Percentiles rank a stretch among this genome's conserved stretches.
These are phyloP conservation scores for Tapirus terrestris DNA, from an alignment of 2,113 vertebrate genomes.

Conservation along the genomic window DNA sequence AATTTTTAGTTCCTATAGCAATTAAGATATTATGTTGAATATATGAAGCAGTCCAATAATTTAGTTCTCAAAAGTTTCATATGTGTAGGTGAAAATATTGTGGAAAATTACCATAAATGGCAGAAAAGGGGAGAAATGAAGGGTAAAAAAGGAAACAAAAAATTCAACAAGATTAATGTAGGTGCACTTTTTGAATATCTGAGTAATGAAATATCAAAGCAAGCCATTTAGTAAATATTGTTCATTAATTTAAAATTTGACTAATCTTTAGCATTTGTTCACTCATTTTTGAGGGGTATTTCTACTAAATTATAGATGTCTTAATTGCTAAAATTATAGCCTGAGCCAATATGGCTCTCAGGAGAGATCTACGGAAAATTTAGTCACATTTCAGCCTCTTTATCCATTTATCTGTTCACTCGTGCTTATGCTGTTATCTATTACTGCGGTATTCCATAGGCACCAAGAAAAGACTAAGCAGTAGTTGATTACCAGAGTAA, in stretches of 20 bases:
- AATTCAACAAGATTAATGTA: neutral
- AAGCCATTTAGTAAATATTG: neutral
- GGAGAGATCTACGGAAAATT: neutral
- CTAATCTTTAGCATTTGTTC: neutral
- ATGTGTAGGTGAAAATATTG: neutral
- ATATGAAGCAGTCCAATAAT: neutral
- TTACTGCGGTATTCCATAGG: neutral
- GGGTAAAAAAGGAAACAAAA: neutral
- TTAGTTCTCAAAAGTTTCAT: neutral
- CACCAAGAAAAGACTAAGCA: neutral
- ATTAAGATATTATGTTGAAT: neutral
- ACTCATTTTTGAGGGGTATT: neutral
- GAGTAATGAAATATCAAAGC: neutral
- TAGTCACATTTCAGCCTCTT: neutral
- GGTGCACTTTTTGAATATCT: neutral
- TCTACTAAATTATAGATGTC: neutral
- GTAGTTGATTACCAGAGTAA: neutral
- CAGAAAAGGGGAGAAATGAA: neutral
- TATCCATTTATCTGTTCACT: neutral
- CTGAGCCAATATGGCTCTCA: neutral
- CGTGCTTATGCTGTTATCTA: neutral
- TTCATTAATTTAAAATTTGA: neutral
- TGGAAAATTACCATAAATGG: neutral
- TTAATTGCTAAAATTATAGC: conserved; percentile 7
- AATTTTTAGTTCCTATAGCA: neutral